phyloP scores from a whole-genome alignment of 1,140 invertebrate species.

The Drosophila baimaii region DNA sequence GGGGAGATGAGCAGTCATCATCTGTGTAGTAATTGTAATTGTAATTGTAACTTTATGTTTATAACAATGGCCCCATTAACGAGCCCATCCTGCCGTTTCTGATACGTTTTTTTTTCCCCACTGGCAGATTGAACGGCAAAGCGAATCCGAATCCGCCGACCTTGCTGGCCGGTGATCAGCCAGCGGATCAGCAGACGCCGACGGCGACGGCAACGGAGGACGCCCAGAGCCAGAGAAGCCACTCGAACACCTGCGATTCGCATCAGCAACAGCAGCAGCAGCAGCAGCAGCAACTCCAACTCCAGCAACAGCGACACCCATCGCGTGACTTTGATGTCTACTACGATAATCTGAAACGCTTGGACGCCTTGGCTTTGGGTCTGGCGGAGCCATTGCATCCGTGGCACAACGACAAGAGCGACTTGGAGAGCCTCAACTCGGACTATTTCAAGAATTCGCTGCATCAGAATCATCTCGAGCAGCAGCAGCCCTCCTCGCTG shows the following conservation, averaged over 20 bases:
- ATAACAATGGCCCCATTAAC: slow-evolving; percentile 73
- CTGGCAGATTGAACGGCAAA: slow-evolving; percentile 66
- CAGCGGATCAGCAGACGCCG: slow-evolving; percentile 39
- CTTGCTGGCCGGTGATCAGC: slow-evolving; percentile 47
- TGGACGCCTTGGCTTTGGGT: slow-evolving; percentile 76
- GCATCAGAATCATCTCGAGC: slow-evolving; percentile 71
- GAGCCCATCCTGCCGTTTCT: slow-evolving; percentile 25
- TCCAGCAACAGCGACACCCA: slow-evolving; percentile 47
- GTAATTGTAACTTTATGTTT: slow-evolving; percentile 38
- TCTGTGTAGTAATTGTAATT: slow-evolving; percentile 34
- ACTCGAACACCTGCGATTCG: slow-evolving; percentile 72
- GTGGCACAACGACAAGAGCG: slow-evolving; percentile 85
- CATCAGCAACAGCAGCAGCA: slow-evolving; percentile 68
- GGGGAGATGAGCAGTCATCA: slow-evolving; percentile 16
- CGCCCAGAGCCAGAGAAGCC: slow-evolving; percentile 62
- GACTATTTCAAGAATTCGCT: slow-evolving; percentile 87
- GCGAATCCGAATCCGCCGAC: slow-evolving; percentile 52
- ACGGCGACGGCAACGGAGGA: slow-evolving; percentile 39
- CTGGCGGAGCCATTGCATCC: slow-evolving; percentile 76
- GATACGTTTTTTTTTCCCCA: slow-evolving; percentile 14
- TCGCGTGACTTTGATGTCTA: slow-evolving; percentile 82
- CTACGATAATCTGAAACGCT: slow-evolving; percentile 83
- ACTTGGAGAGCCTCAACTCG: slow-evolving; percentile 88
- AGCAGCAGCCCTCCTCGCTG: slow-evolving; percentile 63
- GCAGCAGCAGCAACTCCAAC: slow-evolving; percentile 51